Percentiles rank a stretch among this genome's conserved stretches.
These are phyloP conservation scores for Phalera bucephala DNA, from an alignment of 2,888 invertebrate species.

Conservation along the genomic window DNA sequence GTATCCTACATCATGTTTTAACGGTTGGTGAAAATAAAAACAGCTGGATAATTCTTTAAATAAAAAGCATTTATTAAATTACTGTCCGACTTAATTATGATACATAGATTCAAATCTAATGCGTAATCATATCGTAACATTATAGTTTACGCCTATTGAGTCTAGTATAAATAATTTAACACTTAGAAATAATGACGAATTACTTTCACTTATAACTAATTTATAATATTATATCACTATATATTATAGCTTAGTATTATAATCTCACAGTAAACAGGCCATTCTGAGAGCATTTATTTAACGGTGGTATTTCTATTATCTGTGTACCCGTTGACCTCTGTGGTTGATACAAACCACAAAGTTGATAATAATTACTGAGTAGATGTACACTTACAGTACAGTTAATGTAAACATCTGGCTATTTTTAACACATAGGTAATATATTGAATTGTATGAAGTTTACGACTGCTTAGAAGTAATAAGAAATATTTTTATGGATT, in stretches of 20 bases:
- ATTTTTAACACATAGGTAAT: too few species aligned
- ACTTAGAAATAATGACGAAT: conserved; percentile 28
- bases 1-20: too few species aligned
- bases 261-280: conserved; percentile 1
- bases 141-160: conserved; percentile 1
- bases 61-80: conserved; percentile 9
- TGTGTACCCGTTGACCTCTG: neutral
- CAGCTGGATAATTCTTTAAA: too few species aligned
- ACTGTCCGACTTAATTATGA: neutral
- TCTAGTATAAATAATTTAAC: conserved; percentile 49
- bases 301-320: neutral
- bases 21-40: too few species aligned
- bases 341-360: neutral
- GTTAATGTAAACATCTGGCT: too few species aligned
- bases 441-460: too few species aligned
- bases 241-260: neutral
- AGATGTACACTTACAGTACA: too few species aligned
- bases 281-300: neutral
- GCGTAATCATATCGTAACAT: neutral
- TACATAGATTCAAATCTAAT: neutral
- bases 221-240: too few species aligned
- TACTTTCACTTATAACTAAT: too few species aligned
- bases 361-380: too few species aligned
- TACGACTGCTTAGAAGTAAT: too few species aligned
- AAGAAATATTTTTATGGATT: too few species aligned